phyloP scores from a whole-genome alignment of 1,140 invertebrate genomes.

The Ridgeia piscesae region DNA sequence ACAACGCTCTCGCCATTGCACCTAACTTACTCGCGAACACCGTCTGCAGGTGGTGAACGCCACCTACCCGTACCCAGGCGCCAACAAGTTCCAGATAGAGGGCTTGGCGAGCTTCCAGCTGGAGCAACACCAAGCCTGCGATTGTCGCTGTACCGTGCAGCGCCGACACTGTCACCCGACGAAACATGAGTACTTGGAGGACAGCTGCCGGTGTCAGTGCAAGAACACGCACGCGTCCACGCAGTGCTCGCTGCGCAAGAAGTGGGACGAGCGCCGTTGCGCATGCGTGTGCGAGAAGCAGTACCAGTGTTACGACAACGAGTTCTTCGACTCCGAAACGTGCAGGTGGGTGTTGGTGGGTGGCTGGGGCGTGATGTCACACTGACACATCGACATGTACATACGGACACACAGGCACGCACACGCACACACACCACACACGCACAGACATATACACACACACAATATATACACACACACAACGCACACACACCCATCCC shows the following conservation, averaged over 20 bases:
- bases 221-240: not conserved
- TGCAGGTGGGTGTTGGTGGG: not conserved
- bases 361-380: not conserved
- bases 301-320: not conserved
- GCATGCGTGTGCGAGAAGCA: not conserved
- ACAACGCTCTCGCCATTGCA: too few species aligned
- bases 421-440: not conserved
- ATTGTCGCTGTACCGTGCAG: slow-evolving; percentile 10
- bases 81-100: not conserved
- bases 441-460: not conserved
- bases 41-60: slow-evolving; percentile 16
- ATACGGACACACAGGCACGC: too few species aligned
- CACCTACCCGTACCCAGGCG: not conserved
- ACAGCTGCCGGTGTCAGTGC: not conserved
- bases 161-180: not conserved
- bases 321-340: not conserved
- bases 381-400: too few species aligned
- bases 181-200: slow-evolving; percentile 8
- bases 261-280: not conserved
- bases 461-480: not conserved
- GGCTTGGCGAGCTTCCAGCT: not conserved
- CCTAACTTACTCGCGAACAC: not conserved
- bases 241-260: not conserved
- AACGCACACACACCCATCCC: too few species aligned
- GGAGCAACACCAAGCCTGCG: slow-evolving; percentile 1